Conservation (phyloP, 2,888 invertebrate species). For the Quadroppia sp. region DNA sequence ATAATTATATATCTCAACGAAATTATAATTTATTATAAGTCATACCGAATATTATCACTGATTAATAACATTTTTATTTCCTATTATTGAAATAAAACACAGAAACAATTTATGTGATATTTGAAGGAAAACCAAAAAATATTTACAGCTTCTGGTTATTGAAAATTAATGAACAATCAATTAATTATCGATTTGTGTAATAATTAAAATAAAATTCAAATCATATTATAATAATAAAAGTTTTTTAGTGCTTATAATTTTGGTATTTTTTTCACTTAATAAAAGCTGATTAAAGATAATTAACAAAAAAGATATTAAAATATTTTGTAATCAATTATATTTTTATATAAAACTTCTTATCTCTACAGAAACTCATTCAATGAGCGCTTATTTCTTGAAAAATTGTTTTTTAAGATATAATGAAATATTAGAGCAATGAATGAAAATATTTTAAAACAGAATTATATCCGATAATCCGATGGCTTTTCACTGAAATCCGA, state of each 20-base stretch:
- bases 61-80: too few relatives aligned
- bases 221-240: neutral
- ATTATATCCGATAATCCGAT: conserved; percentile 14
- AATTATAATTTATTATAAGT: neutral
- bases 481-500: conserved; percentile 21
- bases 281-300: too few relatives aligned
- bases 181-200: conserved; percentile 5
- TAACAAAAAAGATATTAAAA: too few relatives aligned
- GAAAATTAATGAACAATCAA: neutral
- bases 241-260: too few relatives aligned
- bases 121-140: neutral
- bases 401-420: neutral
- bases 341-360: too few relatives aligned
- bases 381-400: neutral
- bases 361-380: neutral
- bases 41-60: neutral
- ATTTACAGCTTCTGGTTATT: neutral
- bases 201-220: neutral
- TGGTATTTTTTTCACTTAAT: too few relatives aligned
- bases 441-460: neutral
- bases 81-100: conserved; percentile 1
- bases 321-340: too few relatives aligned
- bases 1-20: neutral
- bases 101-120: neutral
- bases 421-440: neutral